phyloP scores from a whole-genome alignment of 2,888 invertebrate species.

The Augiades crinisus region DNA sequence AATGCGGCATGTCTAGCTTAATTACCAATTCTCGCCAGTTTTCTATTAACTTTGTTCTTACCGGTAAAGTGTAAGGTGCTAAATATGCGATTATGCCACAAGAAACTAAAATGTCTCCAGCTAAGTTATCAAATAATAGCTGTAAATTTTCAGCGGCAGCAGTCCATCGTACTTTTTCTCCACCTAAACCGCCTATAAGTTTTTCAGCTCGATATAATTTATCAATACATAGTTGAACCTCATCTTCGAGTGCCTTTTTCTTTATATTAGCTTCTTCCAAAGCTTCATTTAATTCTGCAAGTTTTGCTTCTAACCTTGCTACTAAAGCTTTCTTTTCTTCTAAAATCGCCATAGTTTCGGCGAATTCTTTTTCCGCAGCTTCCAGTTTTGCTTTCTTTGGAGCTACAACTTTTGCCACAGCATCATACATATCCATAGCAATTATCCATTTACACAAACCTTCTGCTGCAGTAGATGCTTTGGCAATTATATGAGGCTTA shows the following conservation, averaged over 20 bases:
- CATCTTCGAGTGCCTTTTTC: conserved; percentile 85
- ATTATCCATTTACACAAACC: conserved; percentile 95
- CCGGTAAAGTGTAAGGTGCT: conserved; percentile 89
- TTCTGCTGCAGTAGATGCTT: conserved; percentile 97
- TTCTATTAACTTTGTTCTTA: conserved; percentile 80
- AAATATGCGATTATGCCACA: conserved; percentile 95
- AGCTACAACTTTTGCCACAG: conserved; percentile 90
- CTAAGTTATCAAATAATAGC: conserved; percentile 88
- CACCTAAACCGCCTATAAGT: conserved; percentile 92
- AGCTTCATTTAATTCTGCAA: conserved; percentile 86
- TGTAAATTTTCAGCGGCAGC: conserved; percentile 88
- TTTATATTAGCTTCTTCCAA: conserved; percentile 84
- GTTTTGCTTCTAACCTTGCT: conserved; percentile 87
- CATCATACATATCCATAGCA: conserved; percentile 94
- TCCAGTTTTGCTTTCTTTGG: conserved; percentile 92
- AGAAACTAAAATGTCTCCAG: conserved; percentile 94
- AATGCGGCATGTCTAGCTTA: conserved; percentile 88
- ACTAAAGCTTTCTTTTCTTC: conserved; percentile 91
- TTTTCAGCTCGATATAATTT: conserved; percentile 94
- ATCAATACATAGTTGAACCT: conserved; percentile 90
- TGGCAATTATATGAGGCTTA: conserved; percentile 89
- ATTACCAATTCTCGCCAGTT: conserved; percentile 89
- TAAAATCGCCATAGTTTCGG: conserved; percentile 91
- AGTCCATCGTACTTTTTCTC: conserved; percentile 94
- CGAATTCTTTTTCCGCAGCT: conserved; percentile 90